phyloP scores from a whole-genome alignment of 2,113 vertebrate genomes.

The Carettochelys insculpta region DNA sequence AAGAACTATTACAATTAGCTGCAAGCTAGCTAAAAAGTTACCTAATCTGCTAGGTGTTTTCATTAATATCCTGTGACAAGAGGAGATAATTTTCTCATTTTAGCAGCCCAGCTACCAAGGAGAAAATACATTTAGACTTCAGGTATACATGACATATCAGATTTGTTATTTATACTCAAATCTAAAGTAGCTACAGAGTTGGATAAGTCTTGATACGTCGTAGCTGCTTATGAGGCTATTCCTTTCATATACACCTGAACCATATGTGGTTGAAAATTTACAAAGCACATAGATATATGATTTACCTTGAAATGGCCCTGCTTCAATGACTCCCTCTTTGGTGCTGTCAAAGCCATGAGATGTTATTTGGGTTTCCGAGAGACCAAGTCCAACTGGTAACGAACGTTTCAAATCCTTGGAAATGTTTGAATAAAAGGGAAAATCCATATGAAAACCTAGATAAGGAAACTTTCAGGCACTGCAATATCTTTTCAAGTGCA shows the following conservation, averaged over 20 bases:
- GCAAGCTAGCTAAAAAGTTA: background rate
- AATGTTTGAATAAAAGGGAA: slow-evolving; percentile 67
- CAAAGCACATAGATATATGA: background rate
- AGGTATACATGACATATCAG: background rate
- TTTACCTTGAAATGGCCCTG: slow-evolving; percentile 86
- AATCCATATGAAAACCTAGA: slow-evolving; percentile 47
- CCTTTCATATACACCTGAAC: background rate
- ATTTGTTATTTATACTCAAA: background rate
- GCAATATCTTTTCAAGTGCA: slow-evolving; percentile 17
- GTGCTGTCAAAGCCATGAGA: slow-evolving; percentile 82
- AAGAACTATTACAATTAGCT: background rate
- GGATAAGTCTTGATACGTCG: background rate
- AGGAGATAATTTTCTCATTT: background rate
- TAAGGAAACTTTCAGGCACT: slow-evolving; percentile 40
- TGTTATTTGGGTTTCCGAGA: slow-evolving; percentile 85
- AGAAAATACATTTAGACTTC: background rate
- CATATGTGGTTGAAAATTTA: background rate
- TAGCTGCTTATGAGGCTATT: background rate
- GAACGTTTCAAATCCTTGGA: slow-evolving; percentile 84
- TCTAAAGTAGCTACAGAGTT: background rate
- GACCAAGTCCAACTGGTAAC: slow-evolving; percentile 79
- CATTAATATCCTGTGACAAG: background rate
- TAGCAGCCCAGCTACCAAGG: background rate
- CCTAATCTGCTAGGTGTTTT: background rate
- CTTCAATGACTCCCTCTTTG: slow-evolving; percentile 86